phyloP scores from a whole-genome alignment of 2,113 vertebrate genomes.

The Elaphurus davidianus region DNA sequence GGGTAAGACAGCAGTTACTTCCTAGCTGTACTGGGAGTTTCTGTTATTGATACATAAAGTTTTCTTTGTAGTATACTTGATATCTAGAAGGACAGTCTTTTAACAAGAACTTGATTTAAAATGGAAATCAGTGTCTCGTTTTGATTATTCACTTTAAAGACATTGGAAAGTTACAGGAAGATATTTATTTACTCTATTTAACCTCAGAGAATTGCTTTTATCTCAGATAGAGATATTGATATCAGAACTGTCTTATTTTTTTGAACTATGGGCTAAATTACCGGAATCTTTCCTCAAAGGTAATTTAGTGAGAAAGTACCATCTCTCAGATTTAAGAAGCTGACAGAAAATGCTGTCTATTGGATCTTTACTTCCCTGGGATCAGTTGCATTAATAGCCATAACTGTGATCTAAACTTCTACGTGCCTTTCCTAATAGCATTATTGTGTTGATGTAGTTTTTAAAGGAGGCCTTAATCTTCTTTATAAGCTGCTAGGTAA shows the following conservation, averaged over 20 bases:
- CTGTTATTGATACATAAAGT: constrained; percentile 53
- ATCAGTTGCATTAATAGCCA: background rate
- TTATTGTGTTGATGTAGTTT: background rate
- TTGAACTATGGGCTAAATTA: background rate
- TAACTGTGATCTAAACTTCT: background rate
- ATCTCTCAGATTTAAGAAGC: background rate
- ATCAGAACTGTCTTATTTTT: background rate
- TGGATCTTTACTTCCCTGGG: background rate
- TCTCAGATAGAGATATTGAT: background rate
- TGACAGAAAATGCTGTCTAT: background rate
- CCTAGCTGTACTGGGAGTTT: constrained; percentile 58
- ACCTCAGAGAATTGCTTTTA: constrained; percentile 51
- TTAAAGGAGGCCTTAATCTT: constrained; percentile 21
- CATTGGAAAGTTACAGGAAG: constrained; percentile 53
- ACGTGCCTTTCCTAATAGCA: background rate
- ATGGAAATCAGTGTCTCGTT: background rate
- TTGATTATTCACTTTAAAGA: constrained; percentile 30
- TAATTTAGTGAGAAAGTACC: background rate
- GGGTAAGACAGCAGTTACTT: constrained; percentile 39
- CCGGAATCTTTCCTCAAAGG: background rate
- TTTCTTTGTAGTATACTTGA: constrained; percentile 61
- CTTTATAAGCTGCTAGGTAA: background rate
- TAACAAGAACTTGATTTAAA: constrained; percentile 21
- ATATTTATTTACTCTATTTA: constrained; percentile 55
- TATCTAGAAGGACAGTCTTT: constrained; percentile 37